Evolutionary conservation across 2,888 invertebrate species (phyloP), one percentile per base, ranked within the genome.

Genomic region (Cremastinae sp.): DNA sequence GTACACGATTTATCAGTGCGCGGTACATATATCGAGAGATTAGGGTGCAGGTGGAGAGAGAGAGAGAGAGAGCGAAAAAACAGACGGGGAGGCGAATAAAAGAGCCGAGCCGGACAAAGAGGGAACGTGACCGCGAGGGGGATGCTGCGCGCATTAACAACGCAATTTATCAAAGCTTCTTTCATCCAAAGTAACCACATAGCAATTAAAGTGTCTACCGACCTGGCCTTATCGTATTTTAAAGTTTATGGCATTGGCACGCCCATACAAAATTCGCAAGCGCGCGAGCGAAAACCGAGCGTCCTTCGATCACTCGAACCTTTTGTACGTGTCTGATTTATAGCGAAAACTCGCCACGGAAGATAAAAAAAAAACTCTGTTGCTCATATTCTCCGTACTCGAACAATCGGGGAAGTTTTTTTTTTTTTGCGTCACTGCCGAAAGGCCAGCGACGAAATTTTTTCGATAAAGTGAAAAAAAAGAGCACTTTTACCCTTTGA

Each of bases 191-290:
- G 85, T 83, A 85, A 86, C 85, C 83, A 86, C 86, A 83, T 86
- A 86, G 87, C 87, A 88, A 87, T 88, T 88, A 88, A 87, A 86
- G 84, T 88, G 86, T 88, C 85, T 84, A 85, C 86, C 81, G 47
- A 56, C 82, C 82, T 5, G 28, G 84, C 83, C 87, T 86, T 86
- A 86, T 87, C 88, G 85, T 87, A 87, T 87, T 87, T 87, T 86
- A 84, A 86, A 85, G 81, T 87, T 88, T 87, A 87, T 86, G 82
- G 84, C 84, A 83, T 80, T 78, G 86, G 79, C 84, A 88, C 88
- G 87, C 88, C 88, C 85, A 87, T 84, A 84, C 84, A 83, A 86
- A 88, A 86, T 88, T 87, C 82, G 78, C 86, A 83, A 78, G 78
- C 43, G 71, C 22, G 45, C 45, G 22, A 53, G 74, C 69, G 49